Conservation (phyloP, 1,140 invertebrate species). For the Drosophila sechellia region DNA sequence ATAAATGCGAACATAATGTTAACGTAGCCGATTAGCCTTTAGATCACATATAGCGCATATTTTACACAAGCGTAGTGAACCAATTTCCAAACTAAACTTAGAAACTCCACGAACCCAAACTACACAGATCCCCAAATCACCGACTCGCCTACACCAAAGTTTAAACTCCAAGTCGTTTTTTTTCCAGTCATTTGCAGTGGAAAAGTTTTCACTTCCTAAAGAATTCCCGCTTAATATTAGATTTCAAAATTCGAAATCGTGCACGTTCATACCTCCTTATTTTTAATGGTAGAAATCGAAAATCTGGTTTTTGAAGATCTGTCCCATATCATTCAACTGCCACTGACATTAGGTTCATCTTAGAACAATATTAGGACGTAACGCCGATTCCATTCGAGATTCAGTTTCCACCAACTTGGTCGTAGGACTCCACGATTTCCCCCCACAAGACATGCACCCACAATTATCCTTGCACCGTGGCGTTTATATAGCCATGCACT, state of each 20-base stretch:
- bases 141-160: neutral
- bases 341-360: neutral
- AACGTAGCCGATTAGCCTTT: conserved; percentile 60
- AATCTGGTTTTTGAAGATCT: neutral
- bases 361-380: neutral
- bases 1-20: conserved; percentile 55
- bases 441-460: conserved; percentile 1
- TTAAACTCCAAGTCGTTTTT: neutral
- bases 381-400: neutral
- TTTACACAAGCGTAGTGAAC: conserved; percentile 56
- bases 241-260: too few relatives aligned
- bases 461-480: conserved; percentile 11
- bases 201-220: too few relatives aligned
- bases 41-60: conserved; percentile 61
- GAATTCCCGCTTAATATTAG: too few relatives aligned
- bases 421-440: neutral
- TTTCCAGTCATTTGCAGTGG: too few relatives aligned
- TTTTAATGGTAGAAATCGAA: too few relatives aligned
- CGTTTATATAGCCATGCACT: conserved; percentile 14
- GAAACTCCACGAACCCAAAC: conserved; percentile 1
- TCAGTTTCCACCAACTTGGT: neutral
- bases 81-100: conserved; percentile 29
- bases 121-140: neutral
- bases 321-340: conserved; percentile 3
- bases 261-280: too few relatives aligned